Evolutionary conservation across 1,140 invertebrate genomes (phyloP), one percentile per base, ranked within the genome.

Genomic region (Brachionus sp.): DNA sequence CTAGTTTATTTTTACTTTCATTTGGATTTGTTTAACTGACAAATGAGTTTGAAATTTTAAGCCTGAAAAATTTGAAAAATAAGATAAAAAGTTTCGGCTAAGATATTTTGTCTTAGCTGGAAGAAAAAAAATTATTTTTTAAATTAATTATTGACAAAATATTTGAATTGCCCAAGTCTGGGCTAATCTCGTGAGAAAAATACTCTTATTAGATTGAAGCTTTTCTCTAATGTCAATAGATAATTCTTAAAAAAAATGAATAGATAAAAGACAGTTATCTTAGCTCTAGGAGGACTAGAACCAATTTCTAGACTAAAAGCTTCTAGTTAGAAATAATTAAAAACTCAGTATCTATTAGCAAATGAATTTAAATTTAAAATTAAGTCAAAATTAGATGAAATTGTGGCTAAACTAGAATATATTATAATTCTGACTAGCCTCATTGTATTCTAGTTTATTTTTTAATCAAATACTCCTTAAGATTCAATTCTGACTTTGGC

Each of bases 361-460:
- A 5, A 66, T 33, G 29, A 66, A 66, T 66, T 66, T 66, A 66
- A 66, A 66, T 66, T 66, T 66, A 33, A 66, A 66, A 66, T 66
- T 66, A 33, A 66, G 10, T 66, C 33, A 66, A 33, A 66, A 66
- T 66, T 66, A 66, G 64, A 66, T 66, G 64, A 66, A 37, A 33
- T 66, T 66, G n/a, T 13, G 33, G 64, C n/a, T 16, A 57, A 57
- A 57, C 19, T 53, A 57, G 5, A 23, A 57, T 57, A 19, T 19
- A 57, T 57, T 57, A 57, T 16, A 57, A 57, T 7, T 57, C 16
- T 1, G 50, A 25, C 50, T 57, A 57, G 50, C 19, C 50, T 5
- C 50, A 57, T 25, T 57, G 3, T 57, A 6, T 57, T 57, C 50
- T 42, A 42, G 39, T 42, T 42, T 10, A 10, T 42, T 42, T 42